Base-by-base conservation (phyloP, 1,140 invertebrate species). In the Mamestra configurata region DNA sequence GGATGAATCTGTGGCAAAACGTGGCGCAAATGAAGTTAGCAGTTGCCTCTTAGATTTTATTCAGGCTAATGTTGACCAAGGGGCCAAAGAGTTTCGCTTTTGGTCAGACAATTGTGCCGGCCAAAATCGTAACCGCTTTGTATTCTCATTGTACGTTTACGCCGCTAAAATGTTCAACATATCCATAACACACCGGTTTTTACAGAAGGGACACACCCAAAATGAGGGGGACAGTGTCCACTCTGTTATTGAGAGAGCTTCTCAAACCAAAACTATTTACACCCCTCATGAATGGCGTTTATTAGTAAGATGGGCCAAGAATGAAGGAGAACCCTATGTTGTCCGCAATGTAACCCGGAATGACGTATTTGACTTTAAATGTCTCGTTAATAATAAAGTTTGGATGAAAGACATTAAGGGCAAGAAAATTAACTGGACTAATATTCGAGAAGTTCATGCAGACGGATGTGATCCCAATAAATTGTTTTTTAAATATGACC, bases 401-500 rank as follows among this genome's bases (percentile, higher is more conserved):
- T n/a, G n/a, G n/a, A n/a, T n/a, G n/a, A n/a, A n/a, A n/a, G n/a
- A n/a, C n/a, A n/a, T n/a, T n/a, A 31, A 59, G 10, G 55, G 55
- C 55, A 59, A 59, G 13, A 59, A 59, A 7, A 59, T 31, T 31
- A 15, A 15, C 55, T 59, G 55, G 55, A 59, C 0, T 13, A 59
- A 59, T 10, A 59, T 27, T 59, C 24, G 55, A 0, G 55, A 27
- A 59, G 55, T 59, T 27, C 24, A 59, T 59, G 55, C 18, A 55
- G 27, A 79, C n/a, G 40, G 77, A 53, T 64, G 40, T 53, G 77
- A 73, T 51, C 40, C 53, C n/a, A 79, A 79, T 40, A 79, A 79
- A 72, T 49, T 72, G 57, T 79, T 64, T 72, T 79, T 72, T 51
- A 59, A 72, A 66, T 79, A 79, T 64, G 27, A 64, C n/a, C 15